These are phyloP conservation scores for Sebastes itinus DNA, from an alignment of 2,797 vertebrate species.

Conservation along the genomic window DNA sequence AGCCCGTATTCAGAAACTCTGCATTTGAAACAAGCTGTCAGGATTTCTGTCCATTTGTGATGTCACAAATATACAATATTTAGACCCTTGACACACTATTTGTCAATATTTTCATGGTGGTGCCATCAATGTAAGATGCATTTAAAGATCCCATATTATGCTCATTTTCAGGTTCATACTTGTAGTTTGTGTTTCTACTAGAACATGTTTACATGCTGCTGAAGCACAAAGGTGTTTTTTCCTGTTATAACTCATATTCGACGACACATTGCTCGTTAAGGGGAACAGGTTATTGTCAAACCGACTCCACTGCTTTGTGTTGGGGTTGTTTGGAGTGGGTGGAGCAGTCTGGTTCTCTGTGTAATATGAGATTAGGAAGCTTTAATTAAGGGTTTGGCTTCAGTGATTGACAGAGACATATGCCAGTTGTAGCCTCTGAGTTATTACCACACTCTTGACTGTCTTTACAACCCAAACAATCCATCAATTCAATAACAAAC, in stretches of 20 bases:
- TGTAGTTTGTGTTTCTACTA: no score
- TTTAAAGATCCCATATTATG: not conserved
- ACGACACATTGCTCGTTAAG: not conserved
- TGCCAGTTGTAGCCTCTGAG: not conserved
- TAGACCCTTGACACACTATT: no score
- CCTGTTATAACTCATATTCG: fast-evolving
- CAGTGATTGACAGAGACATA: constrained; percentile 22
- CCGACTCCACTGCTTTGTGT: fast-evolving
- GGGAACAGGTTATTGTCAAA: not conserved
- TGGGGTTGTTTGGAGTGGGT: not conserved
- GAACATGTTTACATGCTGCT: no score
- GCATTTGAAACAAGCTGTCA: no score
- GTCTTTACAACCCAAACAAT: not conserved
- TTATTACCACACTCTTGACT: not conserved
- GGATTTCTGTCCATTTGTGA: no score
- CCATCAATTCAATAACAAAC: not conserved
- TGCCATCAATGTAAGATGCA: not conserved
- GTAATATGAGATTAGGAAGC: not conserved
- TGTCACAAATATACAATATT: no score
- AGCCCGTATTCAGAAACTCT: no score
- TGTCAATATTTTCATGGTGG: not conserved
- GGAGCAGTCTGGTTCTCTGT: not conserved
- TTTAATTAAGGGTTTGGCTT: not conserved
- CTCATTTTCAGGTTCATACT: no score
- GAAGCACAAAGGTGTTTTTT: not conserved